A percentile compares a stretch with the other conserved stretches of the same genome.
phyloP scores from a whole-genome alignment of 2,888 invertebrate species.

The Drosophila imparisetae region DNA sequence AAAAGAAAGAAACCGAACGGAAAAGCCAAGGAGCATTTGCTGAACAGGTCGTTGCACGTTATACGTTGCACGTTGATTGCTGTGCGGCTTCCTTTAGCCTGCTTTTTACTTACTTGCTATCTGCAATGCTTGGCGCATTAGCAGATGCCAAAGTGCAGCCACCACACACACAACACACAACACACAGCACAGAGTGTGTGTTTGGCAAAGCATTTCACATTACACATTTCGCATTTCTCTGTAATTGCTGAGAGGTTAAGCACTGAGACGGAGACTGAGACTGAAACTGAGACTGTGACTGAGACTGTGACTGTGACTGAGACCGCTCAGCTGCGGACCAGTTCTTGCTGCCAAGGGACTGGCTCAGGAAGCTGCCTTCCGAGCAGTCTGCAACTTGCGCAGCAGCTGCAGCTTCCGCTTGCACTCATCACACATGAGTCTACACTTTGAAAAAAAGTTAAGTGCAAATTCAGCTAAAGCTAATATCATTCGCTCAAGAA shows the following conservation, averaged over 20 bases:
- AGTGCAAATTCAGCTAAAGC: neutral
- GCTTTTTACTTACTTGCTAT: conserved; percentile 40
- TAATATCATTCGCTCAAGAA: neutral
- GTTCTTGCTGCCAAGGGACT: conserved; percentile 37
- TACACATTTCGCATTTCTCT: conserved; percentile 54
- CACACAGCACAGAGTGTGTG: neutral
- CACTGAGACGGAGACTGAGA: neutral
- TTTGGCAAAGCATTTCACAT: conserved; percentile 47
- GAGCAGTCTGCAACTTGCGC: conserved; percentile 20
- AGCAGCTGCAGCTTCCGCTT: conserved; percentile 45
- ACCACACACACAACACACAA: neutral
- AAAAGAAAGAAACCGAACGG: conserved; percentile 42
- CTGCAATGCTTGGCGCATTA: conserved; percentile 42
- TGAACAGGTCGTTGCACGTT: conserved; percentile 69
- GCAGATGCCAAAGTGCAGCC: conserved; percentile 49
- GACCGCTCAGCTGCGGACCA: conserved; percentile 13
- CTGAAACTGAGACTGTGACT: neutral
- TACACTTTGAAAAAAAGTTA: neutral
- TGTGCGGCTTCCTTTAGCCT: conserved; percentile 63
- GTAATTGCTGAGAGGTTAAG: conserved; percentile 61
- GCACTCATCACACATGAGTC: conserved; percentile 49
- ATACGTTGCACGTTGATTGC: conserved; percentile 59
- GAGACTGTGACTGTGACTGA: neutral
- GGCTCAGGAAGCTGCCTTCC: conserved; percentile 28
- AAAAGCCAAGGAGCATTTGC: conserved; percentile 39